Evolutionary conservation across 1,140 invertebrate genomes (phyloP).

Genomic region (Carposina sasakii): DNA sequence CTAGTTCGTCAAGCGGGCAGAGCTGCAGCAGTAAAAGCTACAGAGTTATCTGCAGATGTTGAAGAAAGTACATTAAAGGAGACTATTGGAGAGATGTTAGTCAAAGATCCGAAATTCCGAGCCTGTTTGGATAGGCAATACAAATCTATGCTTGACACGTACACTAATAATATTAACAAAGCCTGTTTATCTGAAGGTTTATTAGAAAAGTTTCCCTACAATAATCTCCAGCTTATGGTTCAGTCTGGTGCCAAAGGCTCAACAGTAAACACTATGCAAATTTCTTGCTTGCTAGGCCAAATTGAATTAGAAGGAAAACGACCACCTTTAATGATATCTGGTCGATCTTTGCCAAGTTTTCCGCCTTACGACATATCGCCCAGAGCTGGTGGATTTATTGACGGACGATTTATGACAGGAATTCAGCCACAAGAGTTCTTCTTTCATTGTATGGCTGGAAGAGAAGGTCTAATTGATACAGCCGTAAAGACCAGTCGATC

Average conservation of each 20-base stretch:
- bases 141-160: slow-evolving; percentile 85
- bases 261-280: slow-evolving; percentile 97
- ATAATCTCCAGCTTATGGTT: slow-evolving; percentile 98
- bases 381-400: slow-evolving; percentile 96
- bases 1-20: slow-evolving; percentile 78
- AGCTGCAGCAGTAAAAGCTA: slow-evolving; percentile 79
- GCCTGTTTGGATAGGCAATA: slow-evolving; percentile 87
- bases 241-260: slow-evolving; percentile 98
- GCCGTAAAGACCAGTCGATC: slow-evolving; percentile 95
- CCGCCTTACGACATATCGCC: slow-evolving; percentile 92
- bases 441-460: slow-evolving; percentile 99
- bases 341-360: slow-evolving; percentile 94
- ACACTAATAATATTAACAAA: slow-evolving; percentile 93
- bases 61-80: slow-evolving; percentile 74
- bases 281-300: slow-evolving; percentile 96
- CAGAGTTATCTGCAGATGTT: slow-evolving; percentile 78
- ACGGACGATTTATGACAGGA: slow-evolving; percentile 96
- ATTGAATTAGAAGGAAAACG: slow-evolving; percentile 98
- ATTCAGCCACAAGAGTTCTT: slow-evolving; percentile 98
- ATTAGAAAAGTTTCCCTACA: slow-evolving; percentile 90
- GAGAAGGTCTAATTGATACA: slow-evolving; percentile 93
- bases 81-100: slow-evolving; percentile 81
- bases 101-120: slow-evolving; percentile 83
- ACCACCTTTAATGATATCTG: slow-evolving; percentile 95
- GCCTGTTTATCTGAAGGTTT: slow-evolving; percentile 87